Percentiles rank a stretch among this genome's conserved stretches.
Conservation (phyloP, 2,113 vertebrate species). For the Daphoenositta chrysoptera region DNA sequence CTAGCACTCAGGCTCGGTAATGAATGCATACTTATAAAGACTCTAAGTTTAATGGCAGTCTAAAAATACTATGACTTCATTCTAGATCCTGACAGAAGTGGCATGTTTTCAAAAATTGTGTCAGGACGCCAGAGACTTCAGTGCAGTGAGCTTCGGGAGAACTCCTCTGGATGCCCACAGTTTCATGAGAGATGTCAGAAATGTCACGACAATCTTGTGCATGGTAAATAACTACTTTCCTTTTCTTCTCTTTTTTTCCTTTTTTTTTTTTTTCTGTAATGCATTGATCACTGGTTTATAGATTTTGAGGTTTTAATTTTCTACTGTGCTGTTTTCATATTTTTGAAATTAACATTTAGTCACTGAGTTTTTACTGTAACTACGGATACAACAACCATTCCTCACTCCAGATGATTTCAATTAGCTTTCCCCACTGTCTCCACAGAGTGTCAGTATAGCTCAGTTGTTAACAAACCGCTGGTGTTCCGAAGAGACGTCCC, state of each 20-base stretch:
- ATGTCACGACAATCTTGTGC: slow-evolving; percentile 81
- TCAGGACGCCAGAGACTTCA: slow-evolving; percentile 58
- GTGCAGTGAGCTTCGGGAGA: slow-evolving; percentile 76
- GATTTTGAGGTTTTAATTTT: background rate
- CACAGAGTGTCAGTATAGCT: slow-evolving; percentile 58
- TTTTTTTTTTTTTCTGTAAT: background rate
- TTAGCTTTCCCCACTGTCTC: background rate
- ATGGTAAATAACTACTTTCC: slow-evolving; percentile 71
- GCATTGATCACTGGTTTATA: background rate
- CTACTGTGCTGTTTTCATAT: background rate
- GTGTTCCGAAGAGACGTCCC: background rate
- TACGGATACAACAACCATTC: background rate
- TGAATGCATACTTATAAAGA: background rate
- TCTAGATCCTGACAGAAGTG: slow-evolving; percentile 43
- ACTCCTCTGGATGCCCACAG: slow-evolving; percentile 83
- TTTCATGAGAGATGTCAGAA: slow-evolving; percentile 82
- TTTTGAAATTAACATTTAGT: background rate
- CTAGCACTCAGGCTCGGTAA: background rate
- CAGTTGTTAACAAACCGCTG: background rate
- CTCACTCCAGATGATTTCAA: background rate
- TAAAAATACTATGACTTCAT: slow-evolving; percentile 6
- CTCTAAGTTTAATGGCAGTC: background rate
- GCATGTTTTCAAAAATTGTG: slow-evolving; percentile 24
- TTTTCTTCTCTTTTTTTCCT: background rate
- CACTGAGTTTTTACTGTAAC: background rate